Evolutionary conservation across 37 sponge, comb jelly and placozoan species (phyloP).

Genomic region (Cliona cf. orientalis): DNA sequence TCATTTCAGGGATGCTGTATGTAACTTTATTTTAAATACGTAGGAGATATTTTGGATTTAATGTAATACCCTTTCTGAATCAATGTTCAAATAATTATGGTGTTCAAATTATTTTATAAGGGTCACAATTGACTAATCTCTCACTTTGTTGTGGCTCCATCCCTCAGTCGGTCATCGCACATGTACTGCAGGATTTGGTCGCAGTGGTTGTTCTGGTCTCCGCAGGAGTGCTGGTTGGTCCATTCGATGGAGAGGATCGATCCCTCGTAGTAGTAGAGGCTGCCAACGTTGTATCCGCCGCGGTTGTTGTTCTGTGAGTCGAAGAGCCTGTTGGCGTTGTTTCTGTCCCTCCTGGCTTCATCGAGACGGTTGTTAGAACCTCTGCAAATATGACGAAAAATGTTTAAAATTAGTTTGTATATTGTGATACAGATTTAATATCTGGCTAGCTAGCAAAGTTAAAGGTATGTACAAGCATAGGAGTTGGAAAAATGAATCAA

Average conservation of each 20-base stretch:
- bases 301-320: conserved; percentile 99
- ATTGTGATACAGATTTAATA: background rate
- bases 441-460: conserved; percentile 1
- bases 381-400: no score
- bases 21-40: no score
- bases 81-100: no score
- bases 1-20: no score
- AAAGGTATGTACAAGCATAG: no score
- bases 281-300: conserved; percentile 98
- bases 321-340: conserved; percentile 96
- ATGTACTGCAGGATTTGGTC: conserved; percentile 95
- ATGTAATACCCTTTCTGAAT: no score
- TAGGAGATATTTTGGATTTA: background rate
- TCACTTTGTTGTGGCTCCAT: conserved; percentile 92
- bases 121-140: background rate
- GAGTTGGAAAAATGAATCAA: no score
- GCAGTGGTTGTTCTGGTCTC: conserved; percentile 95
- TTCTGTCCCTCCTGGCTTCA: conserved; percentile 85
- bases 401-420: background rate
- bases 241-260: conserved; percentile 91
- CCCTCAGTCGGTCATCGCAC: conserved; percentile 86
- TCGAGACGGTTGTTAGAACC: conserved; percentile 97
- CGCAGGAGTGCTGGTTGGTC: conserved; percentile 99
- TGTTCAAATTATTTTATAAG: no score
- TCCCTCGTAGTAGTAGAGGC: conserved; percentile 93